These are phyloP conservation scores for Periophthalmus magnuspinnatus DNA, from an alignment of 2,797 vertebrate genomes.

Conservation along the genomic window DNA sequence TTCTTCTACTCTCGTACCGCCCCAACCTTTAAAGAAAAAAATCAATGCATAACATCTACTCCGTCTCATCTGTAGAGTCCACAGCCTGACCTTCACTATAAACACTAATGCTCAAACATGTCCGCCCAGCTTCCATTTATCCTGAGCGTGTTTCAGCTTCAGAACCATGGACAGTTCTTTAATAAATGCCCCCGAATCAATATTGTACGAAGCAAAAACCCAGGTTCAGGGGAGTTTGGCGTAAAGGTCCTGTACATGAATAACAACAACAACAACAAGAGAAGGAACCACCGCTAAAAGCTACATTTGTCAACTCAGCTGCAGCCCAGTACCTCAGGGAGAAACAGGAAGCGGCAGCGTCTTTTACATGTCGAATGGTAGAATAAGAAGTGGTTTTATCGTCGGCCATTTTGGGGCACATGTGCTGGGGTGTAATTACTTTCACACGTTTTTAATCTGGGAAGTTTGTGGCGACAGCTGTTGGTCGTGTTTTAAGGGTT, in stretches of 20 bases:
- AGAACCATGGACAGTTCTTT: constrained; percentile 28
- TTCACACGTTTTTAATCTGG: constrained; percentile 34
- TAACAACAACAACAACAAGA: constrained; percentile 38
- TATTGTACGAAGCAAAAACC: constrained; percentile 42
- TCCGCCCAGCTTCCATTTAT: constrained; percentile 28
- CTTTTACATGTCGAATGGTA: constrained; percentile 11
- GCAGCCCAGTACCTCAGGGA: constrained; percentile 1
- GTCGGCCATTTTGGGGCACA: constrained; percentile 7
- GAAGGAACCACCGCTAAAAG: constrained; percentile 31
- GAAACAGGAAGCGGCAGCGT: not conserved
- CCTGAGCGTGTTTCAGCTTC: constrained; percentile 15
- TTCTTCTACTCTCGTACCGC: constrained; percentile 13
- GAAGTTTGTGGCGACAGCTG: constrained; percentile 48
- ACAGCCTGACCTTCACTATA: constrained; percentile 43
- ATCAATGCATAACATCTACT: constrained; percentile 46
- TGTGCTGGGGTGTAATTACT: constrained; percentile 48
- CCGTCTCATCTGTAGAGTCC: constrained; percentile 24
- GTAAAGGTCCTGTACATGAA: constrained; percentile 38
- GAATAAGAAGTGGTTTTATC: constrained; percentile 30
- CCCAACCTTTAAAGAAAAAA: constrained; percentile 38
- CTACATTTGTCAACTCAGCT: constrained; percentile 14
- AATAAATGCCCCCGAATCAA: constrained; percentile 52
- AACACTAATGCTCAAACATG: constrained; percentile 11
- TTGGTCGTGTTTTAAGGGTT: constrained; percentile 45
- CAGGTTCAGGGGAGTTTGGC: constrained; percentile 43